phyloP scores from a whole-genome alignment of 2,113 vertebrate species.

The Furnarius figulus region DNA sequence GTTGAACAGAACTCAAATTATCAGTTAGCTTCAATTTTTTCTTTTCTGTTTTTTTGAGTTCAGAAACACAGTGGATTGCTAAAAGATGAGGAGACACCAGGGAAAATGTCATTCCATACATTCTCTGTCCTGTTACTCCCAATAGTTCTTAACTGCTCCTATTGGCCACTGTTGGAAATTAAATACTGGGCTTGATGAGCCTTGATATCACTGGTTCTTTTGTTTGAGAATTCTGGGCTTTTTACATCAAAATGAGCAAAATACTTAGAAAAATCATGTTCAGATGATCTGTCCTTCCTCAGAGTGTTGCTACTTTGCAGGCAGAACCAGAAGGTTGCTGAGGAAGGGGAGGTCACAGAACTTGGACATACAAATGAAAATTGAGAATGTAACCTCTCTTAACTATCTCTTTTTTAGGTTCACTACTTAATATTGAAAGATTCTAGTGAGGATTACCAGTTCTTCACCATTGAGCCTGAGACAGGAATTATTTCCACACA shows the following conservation, averaged over 20 bases:
- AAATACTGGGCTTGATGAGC: neutral
- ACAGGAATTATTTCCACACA: constrained; percentile 79
- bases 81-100: neutral
- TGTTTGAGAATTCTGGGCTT: neutral
- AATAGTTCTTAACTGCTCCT: neutral
- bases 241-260: neutral
- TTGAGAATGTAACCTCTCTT: neutral
- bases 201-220: neutral
- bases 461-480: constrained; percentile 80
- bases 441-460: constrained; percentile 81
- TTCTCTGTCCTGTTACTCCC: neutral
- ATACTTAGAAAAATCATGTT: neutral
- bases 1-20: neutral
- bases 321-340: neutral
- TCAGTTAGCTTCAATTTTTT: neutral
- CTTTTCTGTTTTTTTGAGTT: neutral
- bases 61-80: neutral
- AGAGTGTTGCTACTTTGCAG: neutral
- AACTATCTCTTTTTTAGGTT: constrained; percentile 68
- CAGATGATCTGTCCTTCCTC: neutral
- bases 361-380: neutral
- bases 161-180: neutral
- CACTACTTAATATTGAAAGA: constrained; percentile 84
- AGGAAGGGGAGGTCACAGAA: neutral
- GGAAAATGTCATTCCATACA: neutral